phyloP scores from a whole-genome alignment of 2,888 invertebrate species.

The Enchytraeus crypticus region DNA sequence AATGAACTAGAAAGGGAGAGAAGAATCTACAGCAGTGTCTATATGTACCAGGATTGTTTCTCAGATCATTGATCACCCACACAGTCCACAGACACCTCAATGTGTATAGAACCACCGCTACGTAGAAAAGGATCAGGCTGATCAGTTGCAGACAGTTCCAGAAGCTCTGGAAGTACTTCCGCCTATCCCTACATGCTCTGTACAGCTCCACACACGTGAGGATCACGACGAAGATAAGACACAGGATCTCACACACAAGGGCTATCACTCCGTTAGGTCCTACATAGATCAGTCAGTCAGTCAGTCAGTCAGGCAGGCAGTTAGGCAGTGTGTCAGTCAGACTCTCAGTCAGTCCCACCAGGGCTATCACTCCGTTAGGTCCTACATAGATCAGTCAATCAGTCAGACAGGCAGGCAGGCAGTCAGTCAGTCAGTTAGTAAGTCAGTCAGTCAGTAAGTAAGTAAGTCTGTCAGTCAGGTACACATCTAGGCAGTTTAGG shows the following conservation, averaged over 20 bases:
- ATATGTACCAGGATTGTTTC: constrained; percentile 14
- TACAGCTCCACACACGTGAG: not conserved
- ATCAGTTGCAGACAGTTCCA: constrained; percentile 11
- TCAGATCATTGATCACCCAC: constrained; percentile 2
- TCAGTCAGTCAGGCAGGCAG: too few relatives aligned
- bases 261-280: not conserved
- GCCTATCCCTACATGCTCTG: not conserved
- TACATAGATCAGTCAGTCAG: too few relatives aligned
- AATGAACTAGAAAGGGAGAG: not conserved
- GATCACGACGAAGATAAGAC: constrained; percentile 4
- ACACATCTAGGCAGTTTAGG: too few relatives aligned
- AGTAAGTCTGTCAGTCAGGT: too few relatives aligned
- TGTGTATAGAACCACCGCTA: constrained; percentile 4
- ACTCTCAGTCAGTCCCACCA: too few relatives aligned
- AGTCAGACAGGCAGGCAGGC: not conserved
- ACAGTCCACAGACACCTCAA: constrained; percentile 6
- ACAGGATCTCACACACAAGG: too few relatives aligned
- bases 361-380: not conserved
- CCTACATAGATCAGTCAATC: not conserved
- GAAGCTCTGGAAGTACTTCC: not conserved
- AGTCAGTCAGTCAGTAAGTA: too few relatives aligned
- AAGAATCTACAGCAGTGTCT: not conserved
- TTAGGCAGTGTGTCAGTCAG: too few relatives aligned
- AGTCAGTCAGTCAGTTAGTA: not conserved
- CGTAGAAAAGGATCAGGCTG: not conserved